Evolutionary conservation across 2,113 vertebrate genomes (phyloP).

Genomic region (Protobothrops mucrosquamatus): DNA sequence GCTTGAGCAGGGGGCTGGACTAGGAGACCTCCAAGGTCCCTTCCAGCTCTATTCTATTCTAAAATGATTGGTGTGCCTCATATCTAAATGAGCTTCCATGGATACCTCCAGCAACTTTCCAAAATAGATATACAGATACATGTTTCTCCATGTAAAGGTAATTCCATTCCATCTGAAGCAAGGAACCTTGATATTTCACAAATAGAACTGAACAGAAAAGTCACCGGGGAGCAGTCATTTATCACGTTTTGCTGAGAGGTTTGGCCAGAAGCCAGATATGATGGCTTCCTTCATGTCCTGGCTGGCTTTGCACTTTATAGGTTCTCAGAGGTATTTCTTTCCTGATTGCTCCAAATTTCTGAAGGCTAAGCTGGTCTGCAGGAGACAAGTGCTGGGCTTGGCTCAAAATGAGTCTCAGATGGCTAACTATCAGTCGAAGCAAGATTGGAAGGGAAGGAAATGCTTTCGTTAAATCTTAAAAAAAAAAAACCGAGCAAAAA

Average conservation of each 20-base stretch:
- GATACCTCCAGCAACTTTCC: neutral
- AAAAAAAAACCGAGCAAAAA: neutral
- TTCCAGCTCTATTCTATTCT: too few species aligned
- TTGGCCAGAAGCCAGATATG: neutral
- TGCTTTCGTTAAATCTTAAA: neutral
- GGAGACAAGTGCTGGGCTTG: slow-evolving; percentile 1
- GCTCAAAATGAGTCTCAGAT: neutral
- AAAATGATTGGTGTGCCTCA: neutral
- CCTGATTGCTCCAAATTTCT: neutral
- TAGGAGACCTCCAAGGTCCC: too few species aligned
- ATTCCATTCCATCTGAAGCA: neutral
- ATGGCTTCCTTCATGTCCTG: neutral
- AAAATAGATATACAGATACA: too few species aligned
- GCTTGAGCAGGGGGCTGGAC: too few species aligned
- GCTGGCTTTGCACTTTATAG: neutral
- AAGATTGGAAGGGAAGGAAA: neutral
- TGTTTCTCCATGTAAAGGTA: neutral
- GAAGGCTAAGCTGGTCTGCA: neutral
- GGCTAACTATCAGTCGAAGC: neutral
- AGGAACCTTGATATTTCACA: neutral
- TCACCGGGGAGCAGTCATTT: neutral
- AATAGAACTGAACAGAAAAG: neutral
- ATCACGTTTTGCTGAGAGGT: neutral
- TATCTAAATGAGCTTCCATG: neutral
- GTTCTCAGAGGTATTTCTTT: slow-evolving; percentile 11